These are phyloP conservation scores for Stratiolaelaps scimitus DNA, from an alignment of 1,140 invertebrate species.

Conservation along the genomic window DNA sequence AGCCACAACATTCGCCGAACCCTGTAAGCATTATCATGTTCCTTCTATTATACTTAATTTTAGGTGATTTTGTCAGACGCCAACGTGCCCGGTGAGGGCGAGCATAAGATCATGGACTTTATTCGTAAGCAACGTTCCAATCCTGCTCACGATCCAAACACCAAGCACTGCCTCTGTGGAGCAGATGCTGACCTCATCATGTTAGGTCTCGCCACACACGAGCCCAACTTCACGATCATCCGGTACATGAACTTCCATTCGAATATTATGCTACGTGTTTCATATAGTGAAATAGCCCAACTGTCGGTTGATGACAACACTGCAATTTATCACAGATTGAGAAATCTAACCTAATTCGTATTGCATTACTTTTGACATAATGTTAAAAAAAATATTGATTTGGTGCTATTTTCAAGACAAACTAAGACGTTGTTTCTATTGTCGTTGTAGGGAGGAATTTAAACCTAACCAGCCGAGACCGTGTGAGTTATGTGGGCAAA, in stretches of 20 bases:
- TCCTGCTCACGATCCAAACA: constrained; percentile 93
- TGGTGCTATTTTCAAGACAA: too few species aligned
- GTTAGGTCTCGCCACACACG: constrained; percentile 94
- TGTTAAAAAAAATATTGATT: too few species aligned
- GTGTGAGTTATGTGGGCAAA: constrained; percentile 90
- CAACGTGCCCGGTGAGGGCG: constrained; percentile 93
- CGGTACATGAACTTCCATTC: constrained; percentile 27
- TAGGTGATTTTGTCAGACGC: constrained; percentile 86
- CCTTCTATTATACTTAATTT: constrained; percentile 13
- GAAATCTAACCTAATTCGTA: too few species aligned
- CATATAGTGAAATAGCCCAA: too few species aligned
- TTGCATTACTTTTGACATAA: too few species aligned
- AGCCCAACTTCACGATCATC: constrained; percentile 95
- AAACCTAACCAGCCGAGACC: constrained; percentile 89
- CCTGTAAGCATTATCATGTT: not conserved
- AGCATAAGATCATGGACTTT: constrained; percentile 98
- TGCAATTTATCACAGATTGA: too few species aligned
- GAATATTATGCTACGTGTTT: not conserved
- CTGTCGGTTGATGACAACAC: too few species aligned
- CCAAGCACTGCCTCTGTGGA: constrained; percentile 90
- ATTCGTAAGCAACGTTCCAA: constrained; percentile 89
- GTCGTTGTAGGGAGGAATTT: constrained; percentile 73
- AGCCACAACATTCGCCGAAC: too few species aligned
- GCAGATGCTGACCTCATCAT: constrained; percentile 98
- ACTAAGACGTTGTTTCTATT: constrained; percentile 40